Evolutionary conservation across 2,113 vertebrate genomes (phyloP), one percentile per base, ranked within the genome.

Genomic region (Psilopogon haemacephalus): DNA sequence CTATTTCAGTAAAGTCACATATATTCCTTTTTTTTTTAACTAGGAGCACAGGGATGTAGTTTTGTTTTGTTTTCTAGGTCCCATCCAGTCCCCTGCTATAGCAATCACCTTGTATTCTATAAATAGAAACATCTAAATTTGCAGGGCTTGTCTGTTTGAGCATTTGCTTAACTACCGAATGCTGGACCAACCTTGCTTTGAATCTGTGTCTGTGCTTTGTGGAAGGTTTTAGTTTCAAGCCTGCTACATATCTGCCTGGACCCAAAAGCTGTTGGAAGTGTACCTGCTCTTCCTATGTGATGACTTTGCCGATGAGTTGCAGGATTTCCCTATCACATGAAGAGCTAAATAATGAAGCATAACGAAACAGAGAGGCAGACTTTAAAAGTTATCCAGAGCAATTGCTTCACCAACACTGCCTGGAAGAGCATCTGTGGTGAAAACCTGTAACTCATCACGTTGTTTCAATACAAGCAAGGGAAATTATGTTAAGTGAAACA

Each of bases 171-270:
- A 69, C 12, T 18, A 72, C 5, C 33, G 26, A 78, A 19, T 63
- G 10, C 40, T 89, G 64, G 35, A 67, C 40, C 16, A 52, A 0
- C 55, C 18, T 76, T 62, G 6, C 19, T 87, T 89, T 59, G 89
- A 33, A 79, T 79, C 68, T 42, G 8, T 72, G 42, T 59, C 50
- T 79, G 23, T 68, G 44, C 52, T 92, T 88, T 77, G 17, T 35
- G 63, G 16, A 88, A 92, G 48, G n/a, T 56, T 71, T 91, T 96
- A 50, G 33, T 67, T 89, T 79, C 33, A 65, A 93, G 44, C 59
- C 67, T 70, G 6, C 19, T 28, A 8, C 8, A 7, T 88, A n/a
- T 70, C 69, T 79, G 67, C 40, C 58, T 82, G n/a, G 48, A 82
- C 44, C 63, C 84, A 55, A 89, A 69, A 75, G 63, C 40, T 94